Evolutionary conservation across 2,888 invertebrate species (phyloP).

Genomic region (Serrognathus titanus): DNA sequence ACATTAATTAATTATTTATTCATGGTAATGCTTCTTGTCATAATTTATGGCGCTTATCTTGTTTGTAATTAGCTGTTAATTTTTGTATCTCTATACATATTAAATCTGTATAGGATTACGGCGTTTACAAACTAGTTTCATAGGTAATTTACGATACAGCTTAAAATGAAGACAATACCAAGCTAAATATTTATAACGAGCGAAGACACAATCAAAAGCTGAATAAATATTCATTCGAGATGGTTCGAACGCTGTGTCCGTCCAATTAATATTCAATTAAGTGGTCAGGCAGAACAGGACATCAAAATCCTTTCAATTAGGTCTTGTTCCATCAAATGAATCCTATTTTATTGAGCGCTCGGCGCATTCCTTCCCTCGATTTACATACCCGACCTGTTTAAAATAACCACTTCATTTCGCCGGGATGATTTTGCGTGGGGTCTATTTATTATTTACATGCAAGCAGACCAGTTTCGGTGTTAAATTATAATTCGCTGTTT

Average conservation of each 20-base stretch:
- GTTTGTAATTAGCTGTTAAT: too few species aligned
- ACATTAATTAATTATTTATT: neutral
- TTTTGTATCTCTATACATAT: too few species aligned
- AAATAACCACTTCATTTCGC: conserved; percentile 21
- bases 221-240: neutral
- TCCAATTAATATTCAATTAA: conserved; percentile 34
- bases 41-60: too few species aligned
- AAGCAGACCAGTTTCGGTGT: conserved; percentile 16
- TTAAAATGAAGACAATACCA: too few species aligned
- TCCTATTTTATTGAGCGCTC: conserved; percentile 28
- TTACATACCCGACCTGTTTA: conserved; percentile 34
- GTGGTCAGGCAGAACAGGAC: conserved; percentile 24
- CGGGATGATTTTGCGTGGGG: conserved; percentile 19
- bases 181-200: too few species aligned
- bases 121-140: conserved; percentile 1
- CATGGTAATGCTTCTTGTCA: too few species aligned
- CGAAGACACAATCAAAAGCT: neutral
- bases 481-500: conserved; percentile 19
- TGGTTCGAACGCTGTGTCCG: conserved; percentile 12
- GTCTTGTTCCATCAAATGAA: conserved; percentile 28
- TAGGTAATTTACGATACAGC: neutral
- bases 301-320: conserved; percentile 37
- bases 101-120: too few species aligned
- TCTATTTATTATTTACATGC: conserved; percentile 16
- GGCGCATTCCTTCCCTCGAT: conserved; percentile 29